These are phyloP conservation scores for Ageneiosus marmoratus DNA, from an alignment of 2,113 vertebrate species.

Conservation along the genomic window DNA sequence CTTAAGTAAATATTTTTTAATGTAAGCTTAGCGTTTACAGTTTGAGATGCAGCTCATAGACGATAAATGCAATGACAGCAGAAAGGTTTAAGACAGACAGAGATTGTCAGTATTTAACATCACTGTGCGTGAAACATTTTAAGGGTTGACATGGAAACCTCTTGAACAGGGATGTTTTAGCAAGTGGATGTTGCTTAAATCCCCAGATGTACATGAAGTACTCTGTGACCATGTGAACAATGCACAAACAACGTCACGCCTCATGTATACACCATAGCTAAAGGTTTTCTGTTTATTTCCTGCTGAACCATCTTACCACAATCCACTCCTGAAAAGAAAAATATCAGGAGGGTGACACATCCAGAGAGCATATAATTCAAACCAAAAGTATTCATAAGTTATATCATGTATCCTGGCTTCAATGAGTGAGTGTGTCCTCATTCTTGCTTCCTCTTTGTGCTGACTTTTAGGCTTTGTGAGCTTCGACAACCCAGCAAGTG, in stretches of 20 bases:
- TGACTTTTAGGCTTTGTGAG: slow-evolving; percentile 89
- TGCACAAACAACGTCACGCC: not conserved
- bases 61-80: no score
- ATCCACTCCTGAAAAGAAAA: not conserved
- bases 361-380: not conserved
- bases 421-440: not conserved
- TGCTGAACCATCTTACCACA: not conserved
- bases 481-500: slow-evolving; percentile 97
- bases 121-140: not conserved
- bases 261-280: not conserved
- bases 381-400: not conserved
- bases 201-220: not conserved
- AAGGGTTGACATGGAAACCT: not conserved
- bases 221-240: not conserved
- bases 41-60: not conserved
- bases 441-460: not conserved
- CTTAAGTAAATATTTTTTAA: not conserved
- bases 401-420: not conserved
- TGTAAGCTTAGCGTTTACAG: not conserved
- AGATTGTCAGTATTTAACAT: not conserved
- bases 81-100: not conserved
- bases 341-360: not conserved
- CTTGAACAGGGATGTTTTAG: not conserved
- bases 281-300: slow-evolving; percentile 4
- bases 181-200: not conserved